phyloP scores from a whole-genome alignment of 2,888 invertebrate species.

The Cenopis cana region DNA sequence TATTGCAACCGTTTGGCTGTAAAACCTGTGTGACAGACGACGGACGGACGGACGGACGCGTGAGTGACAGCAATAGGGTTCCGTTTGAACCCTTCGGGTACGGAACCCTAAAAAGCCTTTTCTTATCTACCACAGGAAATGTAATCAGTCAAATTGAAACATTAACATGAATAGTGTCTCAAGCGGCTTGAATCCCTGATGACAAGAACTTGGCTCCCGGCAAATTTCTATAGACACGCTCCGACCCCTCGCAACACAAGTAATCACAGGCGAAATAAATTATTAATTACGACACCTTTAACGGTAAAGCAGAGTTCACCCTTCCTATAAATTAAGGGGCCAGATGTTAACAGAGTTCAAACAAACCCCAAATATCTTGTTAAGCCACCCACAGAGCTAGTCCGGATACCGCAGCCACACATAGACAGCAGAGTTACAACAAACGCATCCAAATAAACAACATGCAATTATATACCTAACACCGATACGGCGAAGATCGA shows the following conservation, averaged over 20 bases:
- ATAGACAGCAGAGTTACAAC: conserved; percentile 47
- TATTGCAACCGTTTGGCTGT: too few species aligned
- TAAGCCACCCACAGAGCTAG: conserved; percentile 76
- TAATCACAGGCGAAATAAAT: conserved; percentile 76
- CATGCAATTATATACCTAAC: conserved; percentile 52
- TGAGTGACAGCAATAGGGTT: too few species aligned
- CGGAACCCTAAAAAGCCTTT: neutral
- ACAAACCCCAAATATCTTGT: conserved; percentile 83
- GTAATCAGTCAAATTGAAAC: neutral
- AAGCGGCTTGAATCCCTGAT: conserved; percentile 6
- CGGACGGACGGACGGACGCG: too few species aligned
- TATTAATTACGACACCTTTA: conserved; percentile 82
- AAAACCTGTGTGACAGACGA: too few species aligned
- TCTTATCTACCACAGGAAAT: neutral
- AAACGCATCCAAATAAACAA: conserved; percentile 37
- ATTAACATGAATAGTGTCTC: neutral
- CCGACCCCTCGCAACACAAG: conserved; percentile 60
- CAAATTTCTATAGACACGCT: conserved; percentile 48
- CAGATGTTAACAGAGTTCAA: conserved; percentile 81
- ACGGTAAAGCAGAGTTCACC: conserved; percentile 72
- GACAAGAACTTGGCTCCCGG: conserved; percentile 23
- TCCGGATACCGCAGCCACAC: conserved; percentile 59
- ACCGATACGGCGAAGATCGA: conserved; percentile 48
- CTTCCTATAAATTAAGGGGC: conserved; percentile 80
- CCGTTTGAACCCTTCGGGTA: too few species aligned